These are phyloP conservation scores for Teleogryllus oceanicus DNA, from an alignment of 2,888 invertebrate species.

Conservation along the genomic window DNA sequence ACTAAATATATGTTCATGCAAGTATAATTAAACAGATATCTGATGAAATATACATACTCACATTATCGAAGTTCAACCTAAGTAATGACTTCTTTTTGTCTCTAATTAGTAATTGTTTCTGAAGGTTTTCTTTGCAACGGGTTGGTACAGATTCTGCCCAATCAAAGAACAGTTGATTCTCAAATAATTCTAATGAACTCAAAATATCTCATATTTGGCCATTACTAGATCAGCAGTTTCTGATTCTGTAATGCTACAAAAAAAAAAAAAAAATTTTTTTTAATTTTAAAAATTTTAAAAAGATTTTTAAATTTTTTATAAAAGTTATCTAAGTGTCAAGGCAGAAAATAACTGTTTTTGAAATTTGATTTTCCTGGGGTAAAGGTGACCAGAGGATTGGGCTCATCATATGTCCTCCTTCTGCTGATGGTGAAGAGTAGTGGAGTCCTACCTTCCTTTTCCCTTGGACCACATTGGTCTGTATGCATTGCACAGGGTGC, in stretches of 20 bases:
- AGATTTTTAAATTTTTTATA: too few relatives aligned
- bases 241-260: slow-evolving; percentile 53
- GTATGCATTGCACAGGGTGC: too few relatives aligned
- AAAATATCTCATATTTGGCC: slow-evolving; percentile 66
- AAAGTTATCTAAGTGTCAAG: too few relatives aligned
- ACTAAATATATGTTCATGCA: background rate
- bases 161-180: slow-evolving; percentile 59
- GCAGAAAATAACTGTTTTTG: too few relatives aligned
- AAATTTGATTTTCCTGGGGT: too few relatives aligned
- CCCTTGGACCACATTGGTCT: too few relatives aligned
- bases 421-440: too few relatives aligned
- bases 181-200: slow-evolving; percentile 59
- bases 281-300: too few relatives aligned
- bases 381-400: too few relatives aligned
- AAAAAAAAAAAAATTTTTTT: background rate
- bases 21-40: background rate
- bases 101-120: slow-evolving; percentile 59
- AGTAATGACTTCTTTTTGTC: slow-evolving; percentile 53
- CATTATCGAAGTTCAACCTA: slow-evolving; percentile 64
- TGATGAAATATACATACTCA: slow-evolving; percentile 48
- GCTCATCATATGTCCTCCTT: too few relatives aligned
- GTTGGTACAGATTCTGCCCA: slow-evolving; percentile 68
- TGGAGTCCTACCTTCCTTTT: too few relatives aligned
- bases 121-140: slow-evolving; percentile 61
- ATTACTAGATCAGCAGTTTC: slow-evolving; percentile 52